These are phyloP conservation scores for Aradophagus sp. DNA, from an alignment of 1,140 invertebrate genomes.

Conservation along the genomic window DNA sequence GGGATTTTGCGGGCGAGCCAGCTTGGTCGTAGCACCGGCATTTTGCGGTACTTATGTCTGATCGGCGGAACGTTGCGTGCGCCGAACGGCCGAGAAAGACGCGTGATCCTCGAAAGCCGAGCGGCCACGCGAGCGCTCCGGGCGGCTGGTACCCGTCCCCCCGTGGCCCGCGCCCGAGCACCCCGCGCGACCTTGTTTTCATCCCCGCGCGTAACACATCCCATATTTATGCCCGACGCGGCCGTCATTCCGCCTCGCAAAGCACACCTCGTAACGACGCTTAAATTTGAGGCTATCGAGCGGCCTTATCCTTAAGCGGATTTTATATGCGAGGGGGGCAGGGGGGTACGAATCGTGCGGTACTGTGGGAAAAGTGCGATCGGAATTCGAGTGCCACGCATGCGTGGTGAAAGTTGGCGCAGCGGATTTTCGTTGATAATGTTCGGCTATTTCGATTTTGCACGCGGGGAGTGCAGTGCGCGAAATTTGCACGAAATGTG, in stretches of 20 bases:
- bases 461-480: no score
- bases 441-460: no score
- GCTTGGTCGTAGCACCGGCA: no score
- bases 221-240: constrained; percentile 21
- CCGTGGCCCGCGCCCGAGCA: no score
- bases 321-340: constrained; percentile 8
- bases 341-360: background rate
- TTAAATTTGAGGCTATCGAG: constrained; percentile 36
- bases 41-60: constrained; percentile 43
- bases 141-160: constrained; percentile 54
- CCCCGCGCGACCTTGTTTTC: constrained; percentile 48
- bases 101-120: constrained; percentile 57
- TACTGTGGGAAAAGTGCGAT: no score
- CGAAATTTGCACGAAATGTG: no score
- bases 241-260: constrained; percentile 28
- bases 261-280: constrained; percentile 35
- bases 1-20: no score
- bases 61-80: constrained; percentile 44
- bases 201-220: constrained; percentile 35
- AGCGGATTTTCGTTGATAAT: no score
- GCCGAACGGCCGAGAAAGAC: constrained; percentile 35
- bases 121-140: constrained; percentile 67
- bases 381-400: no score
- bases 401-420: no score
- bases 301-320: constrained; percentile 16